Conservation (phyloP, 2,888 invertebrate genomes). For the Tholera decimalis region DNA sequence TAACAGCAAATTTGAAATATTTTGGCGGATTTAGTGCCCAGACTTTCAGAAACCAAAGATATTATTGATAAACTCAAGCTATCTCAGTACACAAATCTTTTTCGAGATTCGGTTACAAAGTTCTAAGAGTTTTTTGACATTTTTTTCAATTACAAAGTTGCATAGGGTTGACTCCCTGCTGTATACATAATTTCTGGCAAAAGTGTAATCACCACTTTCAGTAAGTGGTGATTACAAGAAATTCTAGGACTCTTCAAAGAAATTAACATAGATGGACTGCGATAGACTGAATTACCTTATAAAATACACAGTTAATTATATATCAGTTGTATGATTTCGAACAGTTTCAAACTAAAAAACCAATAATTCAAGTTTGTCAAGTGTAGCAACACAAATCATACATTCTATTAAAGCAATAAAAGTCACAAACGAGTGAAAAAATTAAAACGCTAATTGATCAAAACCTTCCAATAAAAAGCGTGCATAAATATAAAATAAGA, state of each 20-base stretch:
- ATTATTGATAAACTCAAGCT: conserved; percentile 15
- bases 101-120: background rate
- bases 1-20: background rate
- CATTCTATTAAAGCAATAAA: conserved; percentile 28
- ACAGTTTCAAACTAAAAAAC: conserved; percentile 8
- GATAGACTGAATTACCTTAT: conserved; percentile 16
- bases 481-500: conserved; percentile 50
- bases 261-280: conserved; percentile 22
- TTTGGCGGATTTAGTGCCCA: background rate
- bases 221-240: background rate
- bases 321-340: conserved; percentile 13
- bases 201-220: background rate
- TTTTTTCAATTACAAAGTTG: background rate
- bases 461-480: conserved; percentile 44
- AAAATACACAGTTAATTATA: conserved; percentile 26
- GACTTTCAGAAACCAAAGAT: background rate
- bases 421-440: conserved; percentile 50
- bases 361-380: conserved; percentile 29
- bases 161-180: background rate
- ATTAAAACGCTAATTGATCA: conserved; percentile 51
- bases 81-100: background rate
- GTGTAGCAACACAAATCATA: conserved; percentile 27
- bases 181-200: conserved; percentile 6
- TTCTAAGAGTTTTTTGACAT: background rate
- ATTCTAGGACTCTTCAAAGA: conserved; percentile 6